phyloP scores from a whole-genome alignment of 2,113 vertebrate genomes.

The Azemiops feae region DNA sequence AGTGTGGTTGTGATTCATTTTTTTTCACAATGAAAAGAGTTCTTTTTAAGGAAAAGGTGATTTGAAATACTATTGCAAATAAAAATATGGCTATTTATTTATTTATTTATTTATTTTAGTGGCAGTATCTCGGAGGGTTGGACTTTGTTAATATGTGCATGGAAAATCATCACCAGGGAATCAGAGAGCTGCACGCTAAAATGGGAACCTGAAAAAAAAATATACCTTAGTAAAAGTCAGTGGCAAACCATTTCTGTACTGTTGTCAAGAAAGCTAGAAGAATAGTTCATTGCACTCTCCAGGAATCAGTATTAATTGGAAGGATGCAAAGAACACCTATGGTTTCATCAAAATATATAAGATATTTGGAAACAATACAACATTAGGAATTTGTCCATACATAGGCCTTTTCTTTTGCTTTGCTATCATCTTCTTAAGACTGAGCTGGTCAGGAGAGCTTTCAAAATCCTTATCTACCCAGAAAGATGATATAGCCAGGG shows the following conservation, averaged over 20 bases:
- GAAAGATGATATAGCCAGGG: neutral
- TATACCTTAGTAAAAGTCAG: neutral
- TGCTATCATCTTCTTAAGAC: neutral
- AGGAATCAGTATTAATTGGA: neutral
- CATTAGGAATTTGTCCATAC: neutral
- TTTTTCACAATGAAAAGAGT: neutral
- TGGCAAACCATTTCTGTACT: neutral
- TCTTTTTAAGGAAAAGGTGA: neutral
- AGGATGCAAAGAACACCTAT: neutral
- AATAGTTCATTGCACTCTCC: no score
- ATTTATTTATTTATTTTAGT: neutral
- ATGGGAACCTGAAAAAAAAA: neutral
- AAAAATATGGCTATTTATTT: neutral
- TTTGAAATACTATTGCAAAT: neutral
- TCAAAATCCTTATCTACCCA: neutral
- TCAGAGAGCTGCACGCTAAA: neutral
- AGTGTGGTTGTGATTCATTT: neutral
- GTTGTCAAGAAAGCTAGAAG: neutral
- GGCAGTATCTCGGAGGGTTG: neutral
- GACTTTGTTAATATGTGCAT: neutral
- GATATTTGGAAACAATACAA: neutral
- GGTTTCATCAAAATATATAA: neutral
- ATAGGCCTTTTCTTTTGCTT: neutral
- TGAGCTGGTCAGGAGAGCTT: neutral
- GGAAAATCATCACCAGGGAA: neutral